Evolutionary conservation across 2,797 vertebrate species (phyloP).

Genomic region (Huso huso): DNA sequence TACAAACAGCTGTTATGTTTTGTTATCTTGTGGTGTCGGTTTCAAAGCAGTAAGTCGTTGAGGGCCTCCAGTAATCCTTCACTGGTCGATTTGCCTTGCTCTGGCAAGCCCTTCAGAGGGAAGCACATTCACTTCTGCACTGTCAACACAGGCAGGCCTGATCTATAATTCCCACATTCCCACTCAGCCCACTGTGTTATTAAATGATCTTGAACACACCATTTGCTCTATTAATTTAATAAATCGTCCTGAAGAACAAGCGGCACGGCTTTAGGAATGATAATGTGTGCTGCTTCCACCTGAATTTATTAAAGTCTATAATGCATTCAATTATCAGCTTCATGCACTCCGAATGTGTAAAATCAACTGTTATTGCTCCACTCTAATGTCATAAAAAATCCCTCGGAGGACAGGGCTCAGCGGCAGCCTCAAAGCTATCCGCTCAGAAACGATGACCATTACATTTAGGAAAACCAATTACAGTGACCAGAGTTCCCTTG

Average conservation of each 20-base stretch:
- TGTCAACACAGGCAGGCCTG: conserved; percentile 11
- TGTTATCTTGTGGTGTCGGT: too few relatives aligned
- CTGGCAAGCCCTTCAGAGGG: too few relatives aligned
- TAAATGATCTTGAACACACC: conserved; percentile 45
- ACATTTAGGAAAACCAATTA: conserved; percentile 35
- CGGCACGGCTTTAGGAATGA: conserved; percentile 39
- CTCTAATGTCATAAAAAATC: conserved; percentile 16
- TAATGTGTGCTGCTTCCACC: conserved; percentile 33
- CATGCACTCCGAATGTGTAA: conserved; percentile 19
- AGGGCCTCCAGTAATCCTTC: too few relatives aligned
- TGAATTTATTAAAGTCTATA: conserved; percentile 42
- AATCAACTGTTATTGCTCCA: conserved; percentile 16
- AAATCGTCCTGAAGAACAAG: conserved; percentile 52
- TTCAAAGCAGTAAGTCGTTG: too few relatives aligned
- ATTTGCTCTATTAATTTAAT: conserved; percentile 49
- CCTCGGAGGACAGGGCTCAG: conserved; percentile 28
- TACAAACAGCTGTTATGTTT: too few relatives aligned
- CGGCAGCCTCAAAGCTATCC: conserved; percentile 27
- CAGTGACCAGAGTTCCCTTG: conserved; percentile 35
- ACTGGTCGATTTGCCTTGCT: too few relatives aligned
- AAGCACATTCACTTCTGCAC: too few relatives aligned
- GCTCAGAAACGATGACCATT: conserved; percentile 35
- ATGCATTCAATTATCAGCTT: conserved; percentile 36
- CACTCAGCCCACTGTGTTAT: conserved; percentile 33
- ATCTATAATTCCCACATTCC: conserved; percentile 34